Base-by-base conservation (phyloP, 2,888 invertebrate genomes). In the Ferrisia virgata region DNA sequence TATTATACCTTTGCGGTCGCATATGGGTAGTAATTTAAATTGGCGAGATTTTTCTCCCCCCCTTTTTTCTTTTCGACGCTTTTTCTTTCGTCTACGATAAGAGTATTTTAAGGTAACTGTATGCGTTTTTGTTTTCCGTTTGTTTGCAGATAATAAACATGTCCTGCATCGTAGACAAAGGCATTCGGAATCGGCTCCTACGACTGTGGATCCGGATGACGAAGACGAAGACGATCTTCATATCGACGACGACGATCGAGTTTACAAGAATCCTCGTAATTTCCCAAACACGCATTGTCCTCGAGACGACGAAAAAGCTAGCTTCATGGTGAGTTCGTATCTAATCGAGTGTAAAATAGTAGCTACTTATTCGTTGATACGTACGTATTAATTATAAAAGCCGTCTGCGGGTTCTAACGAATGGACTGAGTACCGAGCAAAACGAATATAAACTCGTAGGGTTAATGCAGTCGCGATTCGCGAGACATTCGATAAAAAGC, bases 231-330 rank as follows among this genome's bases (percentile, higher is more conserved):
- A 89, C 15, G 89, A 90, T 78, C 90, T 90, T 13, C 91, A 90
- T 39, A 90, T 90, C 2, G 89, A 89, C 47, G 95, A 95, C 87
- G 95, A 95, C 87, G 93, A 94, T 1, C 91, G 94, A 43, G 92
- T 95, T 78, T 96, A 95, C 89, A 96, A 96, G 89, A 96, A 96
- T 90, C 96, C 96, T 0, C 90, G 96, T 86, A 96, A 96, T 88
- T 95, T 95, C 0, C 96, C 96, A 5, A 95, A 95, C 9, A 94
- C 93, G 0, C 91, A 93, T 87, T 96, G 96, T 87, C 96, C 96
- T 0, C 89, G 96, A 43, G 95, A 96, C 88, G 96, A 96, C 87
- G 94, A 94, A 87, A 95, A 95, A 88, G 96, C 96, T 40, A 93
- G 93, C 0, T 89, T 95, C 84, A 89, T 95, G 88, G 93, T 93